Percentiles rank a stretch among this genome's conserved stretches.
phyloP scores from a whole-genome alignment of 2,888 invertebrate species.

The Mimachlamys varia region DNA sequence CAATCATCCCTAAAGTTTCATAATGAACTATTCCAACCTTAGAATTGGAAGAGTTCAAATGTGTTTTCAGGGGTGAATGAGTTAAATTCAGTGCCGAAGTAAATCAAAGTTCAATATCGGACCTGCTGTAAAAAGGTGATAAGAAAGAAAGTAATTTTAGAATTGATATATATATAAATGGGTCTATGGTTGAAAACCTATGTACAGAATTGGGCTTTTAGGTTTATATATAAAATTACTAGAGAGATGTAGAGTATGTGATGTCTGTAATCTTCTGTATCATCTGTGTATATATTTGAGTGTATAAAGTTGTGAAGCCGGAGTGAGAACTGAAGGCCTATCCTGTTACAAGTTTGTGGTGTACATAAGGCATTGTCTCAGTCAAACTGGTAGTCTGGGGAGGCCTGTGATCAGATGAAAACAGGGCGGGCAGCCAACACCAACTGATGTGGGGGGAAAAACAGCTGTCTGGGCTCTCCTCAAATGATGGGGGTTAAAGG shows the following conservation, averaged over 20 bases:
- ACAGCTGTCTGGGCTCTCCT: not conserved
- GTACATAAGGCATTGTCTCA: not conserved
- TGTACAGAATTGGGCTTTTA: too few species aligned
- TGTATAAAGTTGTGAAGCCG: not conserved
- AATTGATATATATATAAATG: too few species aligned
- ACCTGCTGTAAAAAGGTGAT: too few species aligned
- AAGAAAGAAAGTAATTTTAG: too few species aligned
- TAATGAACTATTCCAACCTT: too few species aligned
- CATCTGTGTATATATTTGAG: not conserved
- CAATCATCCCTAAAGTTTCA: too few species aligned
- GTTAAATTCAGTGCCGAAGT: too few species aligned
- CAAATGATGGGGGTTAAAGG: not conserved
- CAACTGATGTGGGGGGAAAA: not conserved
- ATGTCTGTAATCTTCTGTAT: not conserved
- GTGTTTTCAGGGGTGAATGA: too few species aligned
- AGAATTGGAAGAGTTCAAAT: too few species aligned
- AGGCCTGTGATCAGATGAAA: not conserved
- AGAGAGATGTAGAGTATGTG: not conserved
- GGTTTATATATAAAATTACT: not conserved
- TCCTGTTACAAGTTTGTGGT: slow-evolving; percentile 11
- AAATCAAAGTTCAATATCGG: too few species aligned
- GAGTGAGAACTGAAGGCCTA: slow-evolving; percentile 10
- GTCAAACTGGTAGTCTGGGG: too few species aligned
- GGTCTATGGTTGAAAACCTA: too few species aligned
- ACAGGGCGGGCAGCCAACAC: not conserved